Evolutionary conservation across 2,888 invertebrate species (phyloP), one percentile per base, ranked within the genome.

Genomic region (Erebia aethiops): DNA sequence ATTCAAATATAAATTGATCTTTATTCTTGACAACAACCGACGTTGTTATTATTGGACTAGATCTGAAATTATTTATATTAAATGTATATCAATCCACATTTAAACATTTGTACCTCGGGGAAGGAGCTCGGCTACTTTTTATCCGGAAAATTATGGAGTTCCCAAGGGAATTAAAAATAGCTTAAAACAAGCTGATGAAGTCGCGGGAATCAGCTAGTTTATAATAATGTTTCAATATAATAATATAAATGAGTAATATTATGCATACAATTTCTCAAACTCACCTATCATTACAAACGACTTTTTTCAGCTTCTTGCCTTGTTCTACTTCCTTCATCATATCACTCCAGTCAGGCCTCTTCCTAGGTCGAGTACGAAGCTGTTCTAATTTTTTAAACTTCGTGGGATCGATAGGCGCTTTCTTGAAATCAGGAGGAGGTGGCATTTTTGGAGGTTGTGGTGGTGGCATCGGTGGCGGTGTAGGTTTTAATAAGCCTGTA

Each of bases 311-410:
- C 83, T 96, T 96, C 81, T 87, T 96, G 64, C 97, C 97, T 76
- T 95, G 92, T 84, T 98, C 97, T n/a, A 98, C 97, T 87, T 98
- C 98, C 86, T 98, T 97, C 96, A 98, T 97, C 96, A 98, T 96
- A 79, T 96, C 95, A 16, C 95, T 96, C 98, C 98, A 98, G 84
- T 98, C 98, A 0, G 98, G 98, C 77, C 98, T 95, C 82, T 94
- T 95, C 77, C 97, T 94, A 0, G 98, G 97, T 78, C 97, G 94
- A 78, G 96, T 95, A 89, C 95, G 96, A 21, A 98, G 94, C 78
- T 95, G 94, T 72, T 98, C 97, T 72, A 98, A 80, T 79, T 94
- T 95, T 77, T 95, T 95, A 75, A 95, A 88, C 80, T 97, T 96
- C 13, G 91, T 83, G 0, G 94, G 91, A 66, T 94, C 94, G 0